A percentile compares a stretch with the other conserved stretches of the same genome.
phyloP scores from a whole-genome alignment of 2,888 invertebrate genomes.

The Morpho achilles region DNA sequence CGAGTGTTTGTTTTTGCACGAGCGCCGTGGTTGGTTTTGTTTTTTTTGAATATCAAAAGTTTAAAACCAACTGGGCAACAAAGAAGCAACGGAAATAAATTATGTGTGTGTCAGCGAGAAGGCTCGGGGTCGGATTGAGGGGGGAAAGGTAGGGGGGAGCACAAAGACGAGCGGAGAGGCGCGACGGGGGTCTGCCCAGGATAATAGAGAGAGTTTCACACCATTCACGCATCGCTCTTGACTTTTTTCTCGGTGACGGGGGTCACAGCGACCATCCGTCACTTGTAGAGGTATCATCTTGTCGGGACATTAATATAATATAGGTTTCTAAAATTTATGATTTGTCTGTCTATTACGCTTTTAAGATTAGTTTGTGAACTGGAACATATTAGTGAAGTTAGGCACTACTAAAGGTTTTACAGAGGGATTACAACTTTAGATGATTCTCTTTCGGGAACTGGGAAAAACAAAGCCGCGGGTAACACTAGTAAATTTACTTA shows the following conservation, averaged over 20 bases:
- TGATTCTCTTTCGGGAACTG: no score
- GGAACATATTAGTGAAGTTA: no score
- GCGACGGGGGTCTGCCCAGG: slow-evolving; percentile 53
- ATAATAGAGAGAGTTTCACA: slow-evolving; percentile 62
- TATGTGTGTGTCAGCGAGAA: slow-evolving; percentile 33
- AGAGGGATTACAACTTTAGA: no score
- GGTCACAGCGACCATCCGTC: slow-evolving; percentile 58
- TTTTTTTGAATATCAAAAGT: slow-evolving; percentile 23
- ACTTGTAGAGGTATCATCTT: slow-evolving; percentile 21
- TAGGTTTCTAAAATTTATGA: no score
- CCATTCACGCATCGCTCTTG: slow-evolving; percentile 55
- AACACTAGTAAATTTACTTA: no score
- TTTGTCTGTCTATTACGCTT: no score
- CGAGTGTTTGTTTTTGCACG: slow-evolving; percentile 32
- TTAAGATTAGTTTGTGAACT: no score
- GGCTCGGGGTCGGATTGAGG: slow-evolving; percentile 4
- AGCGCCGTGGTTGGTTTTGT: slow-evolving; percentile 16
- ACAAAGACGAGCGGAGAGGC: slow-evolving; percentile 52
- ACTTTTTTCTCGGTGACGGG: slow-evolving; percentile 51
- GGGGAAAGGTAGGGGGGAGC: slow-evolving; percentile 39
- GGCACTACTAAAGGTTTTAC: no score
- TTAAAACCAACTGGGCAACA: slow-evolving; percentile 31
- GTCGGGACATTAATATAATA: background rate
- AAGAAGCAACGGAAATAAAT: slow-evolving; percentile 38
- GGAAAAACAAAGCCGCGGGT: no score